These are phyloP conservation scores for Pelobates fuscus DNA, from an alignment of 2,113 vertebrate species.

Conservation along the genomic window DNA sequence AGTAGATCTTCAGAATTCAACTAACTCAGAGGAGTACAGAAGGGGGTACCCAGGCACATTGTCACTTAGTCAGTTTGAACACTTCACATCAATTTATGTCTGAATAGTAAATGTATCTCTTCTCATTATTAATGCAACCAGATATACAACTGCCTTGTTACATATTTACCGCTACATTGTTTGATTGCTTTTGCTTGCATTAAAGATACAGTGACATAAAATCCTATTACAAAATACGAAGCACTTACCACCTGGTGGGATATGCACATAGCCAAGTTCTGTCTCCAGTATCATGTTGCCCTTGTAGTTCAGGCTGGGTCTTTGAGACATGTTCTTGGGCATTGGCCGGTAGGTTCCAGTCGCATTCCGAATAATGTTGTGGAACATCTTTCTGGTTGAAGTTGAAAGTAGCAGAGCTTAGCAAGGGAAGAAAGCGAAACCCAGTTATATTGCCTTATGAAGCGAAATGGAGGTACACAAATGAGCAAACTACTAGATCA, in stretches of 20 bases:
- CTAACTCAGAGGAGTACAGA: no score
- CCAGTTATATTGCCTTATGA: neutral
- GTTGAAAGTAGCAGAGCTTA: neutral
- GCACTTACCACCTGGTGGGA: slow-evolving; percentile 90
- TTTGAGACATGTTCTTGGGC: slow-evolving; percentile 70
- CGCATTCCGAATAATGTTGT: slow-evolving; percentile 64
- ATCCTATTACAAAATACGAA: no score
- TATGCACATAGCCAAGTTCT: slow-evolving; percentile 80
- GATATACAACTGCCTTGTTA: no score
- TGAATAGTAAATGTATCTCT: no score
- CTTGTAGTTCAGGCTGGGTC: slow-evolving; percentile 77
- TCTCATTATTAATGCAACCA: no score
- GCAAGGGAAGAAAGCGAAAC: neutral
- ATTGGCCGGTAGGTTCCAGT: slow-evolving; percentile 70
- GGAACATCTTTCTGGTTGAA: slow-evolving; percentile 72
- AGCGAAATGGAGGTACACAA: neutral
- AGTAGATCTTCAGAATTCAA: no score
- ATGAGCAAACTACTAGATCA: neutral
- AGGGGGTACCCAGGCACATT: no score
- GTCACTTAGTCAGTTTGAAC: no score
- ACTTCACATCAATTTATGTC: no score
- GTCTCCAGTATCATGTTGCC: slow-evolving; percentile 85
- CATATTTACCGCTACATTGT: no score
- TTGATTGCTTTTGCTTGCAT: no score
- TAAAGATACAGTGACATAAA: no score